Base-by-base conservation (phyloP, 2,113 vertebrate species). In the Triplophysa tibetana region DNA sequence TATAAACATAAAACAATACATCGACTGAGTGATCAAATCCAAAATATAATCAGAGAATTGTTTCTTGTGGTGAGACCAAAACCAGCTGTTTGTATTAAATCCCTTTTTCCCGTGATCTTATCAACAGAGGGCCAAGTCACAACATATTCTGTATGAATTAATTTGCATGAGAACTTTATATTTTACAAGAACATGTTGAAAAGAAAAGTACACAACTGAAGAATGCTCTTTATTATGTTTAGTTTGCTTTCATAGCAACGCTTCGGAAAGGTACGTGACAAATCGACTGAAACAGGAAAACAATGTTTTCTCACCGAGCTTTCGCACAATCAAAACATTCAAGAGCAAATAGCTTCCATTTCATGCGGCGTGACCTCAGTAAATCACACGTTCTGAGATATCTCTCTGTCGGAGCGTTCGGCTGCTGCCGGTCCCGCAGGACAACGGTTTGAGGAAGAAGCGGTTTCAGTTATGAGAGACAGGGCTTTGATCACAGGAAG, bases 401-500 rank as follows among this genome's bases (percentile, higher is more conserved):
- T 82, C 60, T 41, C 26, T 61, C 29, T 60, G 5, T 33, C 45
- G 54, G 45, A 64, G 61, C 21, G n/a, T 24, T 79, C 10, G 67
- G 63, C 69, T 77, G 48, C 70, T 66, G 60, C 65, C 56, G 65
- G 54, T 81, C 82, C 73, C 80, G 70, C 75, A 72, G 70, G 82
- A 85, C 84, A 61, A 70, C 66, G 33, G 61, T 26, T 43, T 81
- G 69, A 45, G 81, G 70, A 58, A 38, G 50, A 78, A 78, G 82
- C 72, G 81, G 75, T 50, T 70, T 38, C 45, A 69, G 80, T 79
- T 73, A 77, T 85, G 84, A 81, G 58, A 84, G 84, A 77, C 76
- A 61, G 69, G 24, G 87, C 89, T 92, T 91, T 92, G 89, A 92
- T 91, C 89, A 90, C 78, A 68, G 77, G 82, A 79, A 90, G 85